A percentile compares a stretch with the other conserved stretches of the same genome.
Evolutionary conservation across 2,113 vertebrate species (phyloP).

Genomic region (Apteryx owenii): DNA sequence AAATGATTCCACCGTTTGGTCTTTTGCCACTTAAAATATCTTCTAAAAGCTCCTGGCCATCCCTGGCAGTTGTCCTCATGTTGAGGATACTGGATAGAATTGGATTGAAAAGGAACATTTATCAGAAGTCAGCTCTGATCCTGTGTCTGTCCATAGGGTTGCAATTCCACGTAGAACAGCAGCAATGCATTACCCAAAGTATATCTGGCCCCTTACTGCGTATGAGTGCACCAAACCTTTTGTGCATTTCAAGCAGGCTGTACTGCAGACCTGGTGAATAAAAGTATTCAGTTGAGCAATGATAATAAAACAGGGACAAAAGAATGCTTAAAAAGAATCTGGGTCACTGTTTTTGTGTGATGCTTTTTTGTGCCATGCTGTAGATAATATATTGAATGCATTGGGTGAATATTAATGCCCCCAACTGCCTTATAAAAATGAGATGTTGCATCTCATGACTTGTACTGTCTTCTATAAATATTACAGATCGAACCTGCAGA

Average conservation of each 20-base stretch:
- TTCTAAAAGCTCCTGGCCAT: not conserved
- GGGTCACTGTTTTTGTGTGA: not conserved
- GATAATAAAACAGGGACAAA: not conserved
- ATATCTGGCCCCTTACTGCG: not conserved
- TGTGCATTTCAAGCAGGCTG: not conserved
- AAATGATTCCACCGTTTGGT: not conserved
- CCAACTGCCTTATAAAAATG: not conserved
- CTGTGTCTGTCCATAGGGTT: not conserved
- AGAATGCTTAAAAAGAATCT: not conserved
- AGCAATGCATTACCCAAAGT: not conserved
- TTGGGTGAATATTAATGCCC: not conserved
- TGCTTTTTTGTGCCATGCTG: not conserved
- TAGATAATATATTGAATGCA: not conserved
- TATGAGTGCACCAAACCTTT: not conserved
- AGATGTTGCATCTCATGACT: not conserved
- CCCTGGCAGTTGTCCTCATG: not conserved
- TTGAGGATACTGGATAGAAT: not conserved
- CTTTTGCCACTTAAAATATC: not conserved
- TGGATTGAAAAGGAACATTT: not conserved
- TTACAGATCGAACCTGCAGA: not conserved
- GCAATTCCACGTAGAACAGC: not conserved
- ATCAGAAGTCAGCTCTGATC: not conserved
- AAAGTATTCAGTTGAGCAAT: not conserved
- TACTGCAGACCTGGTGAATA: not conserved
- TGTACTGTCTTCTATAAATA: not conserved